A percentile compares a stretch with the other conserved stretches of the same genome.
These are phyloP conservation scores for Eremophila alpestris DNA, from an alignment of 2,797 vertebrate species.

Conservation along the genomic window DNA sequence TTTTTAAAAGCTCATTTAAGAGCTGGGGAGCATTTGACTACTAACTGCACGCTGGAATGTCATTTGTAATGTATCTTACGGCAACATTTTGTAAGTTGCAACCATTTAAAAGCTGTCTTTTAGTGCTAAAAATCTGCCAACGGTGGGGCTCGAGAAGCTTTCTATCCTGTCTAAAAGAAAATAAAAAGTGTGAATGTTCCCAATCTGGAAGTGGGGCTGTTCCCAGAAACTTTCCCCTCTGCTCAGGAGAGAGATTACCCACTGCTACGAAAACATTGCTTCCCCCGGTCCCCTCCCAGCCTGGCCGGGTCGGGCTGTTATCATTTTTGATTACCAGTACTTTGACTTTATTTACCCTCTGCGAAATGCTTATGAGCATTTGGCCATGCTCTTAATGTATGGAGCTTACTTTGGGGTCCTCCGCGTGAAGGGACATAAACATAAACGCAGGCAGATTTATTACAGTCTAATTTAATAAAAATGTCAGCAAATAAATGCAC, in stretches of 20 bases:
- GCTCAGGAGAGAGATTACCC: neutral
- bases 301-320: neutral
- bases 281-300: neutral
- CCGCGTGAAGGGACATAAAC: constrained; percentile 49
- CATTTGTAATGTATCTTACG: neutral
- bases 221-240: neutral
- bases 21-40: neutral
- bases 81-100: neutral
- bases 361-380: neutral
- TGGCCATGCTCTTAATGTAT: constrained; percentile 26
- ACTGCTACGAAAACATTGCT: neutral
- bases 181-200: neutral
- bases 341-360: constrained; percentile 4
- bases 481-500: constrained; percentile 71
- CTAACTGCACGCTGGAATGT: neutral
- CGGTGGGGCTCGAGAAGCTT: neutral
- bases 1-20: neutral
- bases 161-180: neutral
- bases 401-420: constrained; percentile 26
- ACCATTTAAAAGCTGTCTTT: neutral
- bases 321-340: neutral
- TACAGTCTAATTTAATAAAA: constrained; percentile 71
- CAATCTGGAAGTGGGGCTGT: neutral
- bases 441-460: constrained; percentile 66
- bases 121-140: neutral